Evolutionary conservation across 2,113 vertebrate species (phyloP), one percentile per base, ranked within the genome.

Genomic region (Pithys albifrons): DNA sequence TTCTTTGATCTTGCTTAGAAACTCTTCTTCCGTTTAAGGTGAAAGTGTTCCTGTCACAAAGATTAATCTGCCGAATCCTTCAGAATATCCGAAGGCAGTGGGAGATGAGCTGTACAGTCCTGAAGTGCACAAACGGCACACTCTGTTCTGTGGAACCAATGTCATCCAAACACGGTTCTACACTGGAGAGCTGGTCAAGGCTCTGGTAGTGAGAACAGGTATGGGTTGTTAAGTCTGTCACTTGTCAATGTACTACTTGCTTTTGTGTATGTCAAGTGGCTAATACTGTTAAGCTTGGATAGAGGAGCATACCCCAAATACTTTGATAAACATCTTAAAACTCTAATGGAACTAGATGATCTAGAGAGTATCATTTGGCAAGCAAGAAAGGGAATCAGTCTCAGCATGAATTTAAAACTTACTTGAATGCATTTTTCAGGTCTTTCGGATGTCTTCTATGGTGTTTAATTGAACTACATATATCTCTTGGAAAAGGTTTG

Each of bases 1-100:
- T 48, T 81, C 17, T 33, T 85, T 62, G 59, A 52, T 85, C n/a
- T 93, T 89, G 41, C 72, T 83, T 69, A 95, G n/a, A 81, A 9
- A 18, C 23, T 88, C 19, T 71, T 49, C 57, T 88, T 93, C 51
- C 13, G 17, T 93, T 80, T 33, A 64, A 99, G 99, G 99, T 93
- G 99, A 99, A 97, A 99, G 99, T 67, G 99, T 99, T 97, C 99
- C 99, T 18, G 99, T 99, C 87, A 99, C 99, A 76, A 99, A 99
- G 98, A 99, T 99, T 69, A 99, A 99, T 96, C 98, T 99, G 92
- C 99, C 99, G 67, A 99, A 99, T 95, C 99, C 99, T 46, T 80
- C 93, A 4, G 96, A 97, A 67, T 98, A 97, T 66, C 96, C 98
- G 1, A 98, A 96, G 88, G 97, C 94, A 22, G 79, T 77, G 45